phyloP scores from a whole-genome alignment of 2,113 vertebrate species.

The Pelusios castaneus region DNA sequence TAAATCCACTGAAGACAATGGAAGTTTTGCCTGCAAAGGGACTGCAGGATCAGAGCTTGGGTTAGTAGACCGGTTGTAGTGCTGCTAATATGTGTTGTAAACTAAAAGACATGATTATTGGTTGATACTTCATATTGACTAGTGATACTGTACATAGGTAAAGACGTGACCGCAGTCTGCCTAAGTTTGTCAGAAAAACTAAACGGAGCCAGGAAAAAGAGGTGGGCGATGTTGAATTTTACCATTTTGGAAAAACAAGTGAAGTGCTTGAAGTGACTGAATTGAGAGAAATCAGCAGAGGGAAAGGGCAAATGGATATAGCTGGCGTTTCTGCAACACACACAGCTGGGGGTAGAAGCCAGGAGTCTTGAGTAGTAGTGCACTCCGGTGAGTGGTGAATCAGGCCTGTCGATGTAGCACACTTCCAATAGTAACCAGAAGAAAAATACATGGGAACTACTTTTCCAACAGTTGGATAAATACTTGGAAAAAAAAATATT shows the following conservation, averaged over 20 bases:
- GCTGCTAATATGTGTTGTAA: accelerated
- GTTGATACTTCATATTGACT: not conserved
- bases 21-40: not conserved
- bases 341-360: not conserved
- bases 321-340: not conserved
- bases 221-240: not conserved
- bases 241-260: not conserved
- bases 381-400: accelerated
- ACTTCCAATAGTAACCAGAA: accelerated
- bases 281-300: not conserved
- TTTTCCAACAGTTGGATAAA: not conserved
- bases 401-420: not conserved
- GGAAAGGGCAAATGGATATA: not conserved
- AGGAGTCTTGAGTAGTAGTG: not conserved
- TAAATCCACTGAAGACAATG: not conserved
- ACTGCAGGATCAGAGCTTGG: not conserved
- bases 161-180: not conserved
- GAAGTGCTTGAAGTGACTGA: not conserved
- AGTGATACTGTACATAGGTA: not conserved
- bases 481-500: not conserved
- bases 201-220: not conserved
- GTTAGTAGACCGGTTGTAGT: not conserved
- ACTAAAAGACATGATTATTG: not conserved
- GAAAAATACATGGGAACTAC: not conserved
- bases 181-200: not conserved